phyloP scores from a whole-genome alignment of 2,888 invertebrate species.

The Electrophaes corylata region DNA sequence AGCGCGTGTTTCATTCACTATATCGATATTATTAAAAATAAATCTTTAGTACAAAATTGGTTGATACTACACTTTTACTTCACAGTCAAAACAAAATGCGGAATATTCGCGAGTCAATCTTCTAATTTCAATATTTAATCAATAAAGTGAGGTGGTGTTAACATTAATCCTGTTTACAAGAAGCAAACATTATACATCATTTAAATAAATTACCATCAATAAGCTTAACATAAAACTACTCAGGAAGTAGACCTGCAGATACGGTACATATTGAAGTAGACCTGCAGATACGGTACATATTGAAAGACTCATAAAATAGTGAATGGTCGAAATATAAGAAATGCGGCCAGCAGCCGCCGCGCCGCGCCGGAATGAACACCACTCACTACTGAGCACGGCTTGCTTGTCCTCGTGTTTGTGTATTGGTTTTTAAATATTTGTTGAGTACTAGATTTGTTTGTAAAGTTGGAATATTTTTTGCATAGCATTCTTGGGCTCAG shows the following conservation, averaged over 20 bases:
- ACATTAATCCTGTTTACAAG: slow-evolving; percentile 46
- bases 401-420: slow-evolving; percentile 19
- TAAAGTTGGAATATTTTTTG: slow-evolving; percentile 25
- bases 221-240: slow-evolving; percentile 21
- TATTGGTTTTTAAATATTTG: slow-evolving; percentile 29
- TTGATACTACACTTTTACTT: neutral
- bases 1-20: too few relatives aligned
- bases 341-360: slow-evolving; percentile 8
- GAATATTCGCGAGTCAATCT: slow-evolving; percentile 4
- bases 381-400: slow-evolving; percentile 11
- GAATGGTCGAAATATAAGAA: slow-evolving; percentile 3
- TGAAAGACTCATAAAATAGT: neutral
- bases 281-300: slow-evolving; percentile 7
- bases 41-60: too few relatives aligned
- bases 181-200: slow-evolving; percentile 44
- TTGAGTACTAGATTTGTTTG: slow-evolving; percentile 31
- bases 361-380: neutral
- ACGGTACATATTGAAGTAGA: slow-evolving; percentile 7
- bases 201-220: slow-evolving; percentile 42
- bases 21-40: too few relatives aligned
- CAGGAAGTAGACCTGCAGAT: slow-evolving; percentile 16
- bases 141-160: slow-evolving; percentile 49
- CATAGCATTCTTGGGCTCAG: slow-evolving; percentile 18
- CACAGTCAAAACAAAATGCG: neutral
- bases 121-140: slow-evolving; percentile 56